A percentile compares a stretch with the other conserved stretches of the same genome.
Conservation (phyloP, 2,888 invertebrate species). For the Drosophila anomalata region DNA sequence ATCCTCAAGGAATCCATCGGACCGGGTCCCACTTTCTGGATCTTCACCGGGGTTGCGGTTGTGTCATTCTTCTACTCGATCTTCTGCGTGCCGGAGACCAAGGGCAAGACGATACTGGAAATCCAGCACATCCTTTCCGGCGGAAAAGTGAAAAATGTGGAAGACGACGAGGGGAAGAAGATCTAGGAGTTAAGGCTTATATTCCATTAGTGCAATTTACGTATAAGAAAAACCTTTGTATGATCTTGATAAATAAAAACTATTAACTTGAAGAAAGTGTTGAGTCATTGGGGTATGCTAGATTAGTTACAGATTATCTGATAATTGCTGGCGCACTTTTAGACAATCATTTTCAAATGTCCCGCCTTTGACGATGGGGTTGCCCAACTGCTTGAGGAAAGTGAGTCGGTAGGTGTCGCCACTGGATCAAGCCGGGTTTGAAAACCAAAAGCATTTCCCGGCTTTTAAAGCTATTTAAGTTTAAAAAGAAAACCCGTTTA, state of each 20-base stretch:
- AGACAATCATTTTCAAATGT: background rate
- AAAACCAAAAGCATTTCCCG: background rate
- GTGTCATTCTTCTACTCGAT: slow-evolving; percentile 87
- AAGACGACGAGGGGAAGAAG: background rate
- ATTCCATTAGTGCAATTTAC: background rate
- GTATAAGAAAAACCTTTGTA: background rate
- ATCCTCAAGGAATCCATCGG: slow-evolving; percentile 86
- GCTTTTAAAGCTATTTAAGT: background rate
- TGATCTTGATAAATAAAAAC: background rate
- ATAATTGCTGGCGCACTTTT: background rate
- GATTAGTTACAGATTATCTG: background rate
- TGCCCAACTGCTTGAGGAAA: background rate
- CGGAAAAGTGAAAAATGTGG: slow-evolving; percentile 34
- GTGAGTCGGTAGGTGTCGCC: background rate
- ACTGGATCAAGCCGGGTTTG: background rate
- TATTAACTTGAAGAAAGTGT: background rate
- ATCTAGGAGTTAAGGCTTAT: background rate
- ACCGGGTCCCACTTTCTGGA: slow-evolving; percentile 88
- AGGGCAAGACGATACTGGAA: slow-evolving; percentile 77
- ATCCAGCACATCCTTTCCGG: slow-evolving; percentile 69
- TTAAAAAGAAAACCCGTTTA: background rate
- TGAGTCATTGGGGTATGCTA: background rate
- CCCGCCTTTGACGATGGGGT: background rate
- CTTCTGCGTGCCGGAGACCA: slow-evolving; percentile 86
- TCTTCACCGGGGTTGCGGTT: slow-evolving; percentile 88